phyloP scores from a whole-genome alignment of 1,140 invertebrate genomes.

The Panulirus ornatus region DNA sequence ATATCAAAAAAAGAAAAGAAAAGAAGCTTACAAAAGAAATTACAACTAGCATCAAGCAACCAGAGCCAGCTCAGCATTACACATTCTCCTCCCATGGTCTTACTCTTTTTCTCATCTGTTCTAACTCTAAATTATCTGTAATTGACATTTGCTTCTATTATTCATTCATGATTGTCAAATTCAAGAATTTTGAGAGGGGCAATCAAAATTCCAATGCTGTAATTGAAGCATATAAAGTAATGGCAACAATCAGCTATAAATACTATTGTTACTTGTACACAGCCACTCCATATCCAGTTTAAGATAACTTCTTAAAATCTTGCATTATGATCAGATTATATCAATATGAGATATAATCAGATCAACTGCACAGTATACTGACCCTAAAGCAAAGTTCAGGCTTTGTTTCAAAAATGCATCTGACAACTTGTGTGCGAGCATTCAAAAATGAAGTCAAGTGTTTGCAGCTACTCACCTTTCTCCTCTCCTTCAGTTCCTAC shows the following conservation, averaged over 20 bases:
- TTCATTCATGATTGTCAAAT: neutral
- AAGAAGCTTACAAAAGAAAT: neutral
- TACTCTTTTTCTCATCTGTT: neutral
- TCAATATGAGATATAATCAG: neutral
- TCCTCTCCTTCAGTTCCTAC: conserved; percentile 68
- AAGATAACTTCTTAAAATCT: neutral
- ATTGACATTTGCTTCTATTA: neutral
- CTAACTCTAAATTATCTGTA: neutral
- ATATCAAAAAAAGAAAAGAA: neutral
- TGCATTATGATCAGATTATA: neutral
- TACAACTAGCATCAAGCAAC: neutral
- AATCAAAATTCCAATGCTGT: neutral
- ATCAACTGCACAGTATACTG: neutral
- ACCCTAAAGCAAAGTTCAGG: neutral
- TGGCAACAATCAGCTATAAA: neutral
- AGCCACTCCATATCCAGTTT: neutral
- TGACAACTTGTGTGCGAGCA: neutral
- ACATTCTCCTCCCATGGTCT: neutral
- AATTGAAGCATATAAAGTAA: neutral
- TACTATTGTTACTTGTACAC: neutral
- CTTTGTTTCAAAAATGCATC: neutral
- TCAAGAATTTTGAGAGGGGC: neutral
- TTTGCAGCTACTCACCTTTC: conserved; percentile 46
- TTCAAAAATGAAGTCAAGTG: neutral
- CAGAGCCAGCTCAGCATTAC: neutral